Evolutionary conservation across 2,113 vertebrate species (phyloP).

Genomic region (Carassius auratus): DNA sequence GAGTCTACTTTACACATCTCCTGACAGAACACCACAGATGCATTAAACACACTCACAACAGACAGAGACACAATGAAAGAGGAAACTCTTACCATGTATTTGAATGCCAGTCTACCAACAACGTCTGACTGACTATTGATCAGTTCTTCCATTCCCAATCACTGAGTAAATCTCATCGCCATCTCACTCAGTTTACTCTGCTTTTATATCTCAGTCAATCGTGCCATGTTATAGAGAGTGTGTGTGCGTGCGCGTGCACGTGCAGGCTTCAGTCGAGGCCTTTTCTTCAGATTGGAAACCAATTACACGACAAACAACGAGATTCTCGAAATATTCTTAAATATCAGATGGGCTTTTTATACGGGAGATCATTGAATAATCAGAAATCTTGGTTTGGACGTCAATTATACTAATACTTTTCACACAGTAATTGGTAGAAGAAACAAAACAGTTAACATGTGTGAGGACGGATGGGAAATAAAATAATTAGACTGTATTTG

Average conservation of each 20-base stretch:
- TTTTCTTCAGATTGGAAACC: background rate
- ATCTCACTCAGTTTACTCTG: background rate
- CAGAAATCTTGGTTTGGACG: background rate
- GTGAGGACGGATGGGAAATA: too few relatives aligned
- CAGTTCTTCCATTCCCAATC: conserved; percentile 36
- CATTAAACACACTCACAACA: conserved; percentile 36
- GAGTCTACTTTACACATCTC: conserved; percentile 67
- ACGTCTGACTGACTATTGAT: conserved; percentile 54
- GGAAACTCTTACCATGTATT: conserved; percentile 60
- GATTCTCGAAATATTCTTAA: too few relatives aligned
- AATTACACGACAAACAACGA: too few relatives aligned
- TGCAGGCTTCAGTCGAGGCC: background rate
- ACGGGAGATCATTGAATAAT: background rate
- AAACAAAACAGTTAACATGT: background rate
- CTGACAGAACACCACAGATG: too few relatives aligned
- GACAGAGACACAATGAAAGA: too few relatives aligned
- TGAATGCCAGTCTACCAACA: conserved; percentile 72
- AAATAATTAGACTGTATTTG: too few relatives aligned
- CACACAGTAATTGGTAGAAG: background rate
- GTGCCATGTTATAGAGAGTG: background rate
- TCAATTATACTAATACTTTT: too few relatives aligned
- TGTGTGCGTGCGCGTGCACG: too few relatives aligned
- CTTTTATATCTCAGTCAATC: too few relatives aligned
- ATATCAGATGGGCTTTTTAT: too few relatives aligned
- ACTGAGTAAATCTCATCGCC: conserved; percentile 7